These are phyloP conservation scores for Acinonyx jubatus DNA, from an alignment of 2,113 vertebrate species.

Conservation along the genomic window DNA sequence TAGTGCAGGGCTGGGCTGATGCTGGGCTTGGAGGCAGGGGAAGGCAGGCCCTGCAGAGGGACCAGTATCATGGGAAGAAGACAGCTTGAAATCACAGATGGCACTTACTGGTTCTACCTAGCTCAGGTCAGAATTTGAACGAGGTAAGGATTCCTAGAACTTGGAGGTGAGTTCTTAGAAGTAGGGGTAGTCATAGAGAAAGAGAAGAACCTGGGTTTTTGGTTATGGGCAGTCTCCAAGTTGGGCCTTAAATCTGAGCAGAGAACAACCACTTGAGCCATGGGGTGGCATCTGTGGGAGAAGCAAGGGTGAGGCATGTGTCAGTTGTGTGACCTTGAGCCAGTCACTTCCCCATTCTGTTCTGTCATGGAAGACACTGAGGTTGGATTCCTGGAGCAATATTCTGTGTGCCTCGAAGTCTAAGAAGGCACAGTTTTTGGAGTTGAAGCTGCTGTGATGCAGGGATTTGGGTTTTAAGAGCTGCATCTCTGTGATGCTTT, in stretches of 20 bases:
- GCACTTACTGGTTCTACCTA: neutral
- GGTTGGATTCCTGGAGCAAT: neutral
- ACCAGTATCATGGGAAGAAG: neutral
- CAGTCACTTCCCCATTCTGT: neutral
- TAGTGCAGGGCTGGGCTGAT: too few species aligned
- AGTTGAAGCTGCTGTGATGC: neutral
- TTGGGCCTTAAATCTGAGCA: neutral
- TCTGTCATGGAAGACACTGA: neutral
- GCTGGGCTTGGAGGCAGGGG: neutral
- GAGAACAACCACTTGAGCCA: neutral
- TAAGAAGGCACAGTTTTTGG: neutral
- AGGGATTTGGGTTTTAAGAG: neutral
- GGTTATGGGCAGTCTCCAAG: neutral
- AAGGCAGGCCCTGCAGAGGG: neutral
- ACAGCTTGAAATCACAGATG: neutral
- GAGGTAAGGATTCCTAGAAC: conserved; percentile 38
- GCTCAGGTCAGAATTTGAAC: conserved; percentile 11
- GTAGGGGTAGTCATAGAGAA: neutral
- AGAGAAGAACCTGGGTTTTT: neutral
- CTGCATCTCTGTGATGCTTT: conserved; percentile 8
- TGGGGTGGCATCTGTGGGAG: neutral
- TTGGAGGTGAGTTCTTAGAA: conserved; percentile 2
- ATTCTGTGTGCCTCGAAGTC: neutral
- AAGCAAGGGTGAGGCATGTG: neutral
- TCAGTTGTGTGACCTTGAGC: neutral